These are phyloP conservation scores for Rosalia funebris DNA, from an alignment of 2,888 invertebrate species.

Conservation along the genomic window DNA sequence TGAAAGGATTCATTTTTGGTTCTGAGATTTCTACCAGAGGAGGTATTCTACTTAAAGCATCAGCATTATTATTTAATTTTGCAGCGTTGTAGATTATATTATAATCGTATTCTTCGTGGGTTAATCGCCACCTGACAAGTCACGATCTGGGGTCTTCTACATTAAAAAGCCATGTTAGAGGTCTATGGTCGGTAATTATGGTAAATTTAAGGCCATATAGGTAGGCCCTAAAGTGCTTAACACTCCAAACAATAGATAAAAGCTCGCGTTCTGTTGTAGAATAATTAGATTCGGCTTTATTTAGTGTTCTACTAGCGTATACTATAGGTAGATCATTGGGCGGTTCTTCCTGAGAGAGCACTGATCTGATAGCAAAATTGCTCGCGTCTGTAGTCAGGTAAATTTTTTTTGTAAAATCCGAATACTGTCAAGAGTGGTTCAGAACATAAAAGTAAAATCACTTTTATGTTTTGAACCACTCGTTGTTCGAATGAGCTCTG, in stretches of 20 bases:
- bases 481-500: constrained; percentile 38
- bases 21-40: constrained; percentile 42
- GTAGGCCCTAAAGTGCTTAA: constrained; percentile 57
- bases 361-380: constrained; percentile 50
- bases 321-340: constrained; percentile 53
- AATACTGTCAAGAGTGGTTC: constrained; percentile 45
- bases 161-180: constrained; percentile 54
- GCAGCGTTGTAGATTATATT: constrained; percentile 40
- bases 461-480: constrained; percentile 35
- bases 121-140: constrained; percentile 52
- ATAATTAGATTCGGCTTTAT: constrained; percentile 54
- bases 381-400: constrained; percentile 55
- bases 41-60: constrained; percentile 33
- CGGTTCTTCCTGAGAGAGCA: constrained; percentile 50
- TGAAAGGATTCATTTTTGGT: constrained; percentile 21
- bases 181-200: constrained; percentile 56
- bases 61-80: constrained; percentile 41
- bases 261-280: constrained; percentile 56
- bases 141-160: constrained; percentile 49
- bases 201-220: constrained; percentile 55
- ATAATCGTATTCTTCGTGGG: constrained; percentile 52
- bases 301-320: constrained; percentile 53
- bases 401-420: constrained; percentile 50
- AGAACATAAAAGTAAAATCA: constrained; percentile 23
- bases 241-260: constrained; percentile 54